Evolutionary conservation across 1,140 invertebrate species (phyloP).

Genomic region (Micrasema minimum): DNA sequence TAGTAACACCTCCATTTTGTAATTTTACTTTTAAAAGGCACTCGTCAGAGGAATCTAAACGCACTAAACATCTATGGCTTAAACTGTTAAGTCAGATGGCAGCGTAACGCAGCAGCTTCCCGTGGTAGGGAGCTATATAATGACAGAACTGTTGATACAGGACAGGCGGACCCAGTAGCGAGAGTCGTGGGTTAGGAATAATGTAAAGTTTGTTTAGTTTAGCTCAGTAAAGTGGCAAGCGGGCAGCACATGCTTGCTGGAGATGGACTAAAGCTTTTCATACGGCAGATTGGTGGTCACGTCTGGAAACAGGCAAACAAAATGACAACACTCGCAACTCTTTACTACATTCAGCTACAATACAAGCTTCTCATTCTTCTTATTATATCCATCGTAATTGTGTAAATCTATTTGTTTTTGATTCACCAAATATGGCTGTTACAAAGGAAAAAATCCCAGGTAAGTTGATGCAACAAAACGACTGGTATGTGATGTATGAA

Average conservation of each 20-base stretch:
- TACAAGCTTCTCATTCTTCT: too few species aligned
- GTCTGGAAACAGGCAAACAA: conserved; percentile 74
- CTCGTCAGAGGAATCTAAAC: conserved; percentile 11
- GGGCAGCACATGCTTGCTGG: conserved; percentile 41
- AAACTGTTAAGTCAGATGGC: conserved; percentile 6
- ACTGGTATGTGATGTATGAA: too few species aligned
- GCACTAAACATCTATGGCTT: conserved; percentile 26
- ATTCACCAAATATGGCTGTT: too few species aligned
- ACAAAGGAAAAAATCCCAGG: too few species aligned
- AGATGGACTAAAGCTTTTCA: conserved; percentile 81
- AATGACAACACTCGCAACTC: conserved; percentile 27
- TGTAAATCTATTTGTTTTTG: too few species aligned
- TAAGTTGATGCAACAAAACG: too few species aligned
- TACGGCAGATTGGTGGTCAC: conserved; percentile 88
- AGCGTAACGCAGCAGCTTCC: background rate
- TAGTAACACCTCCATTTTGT: background rate
- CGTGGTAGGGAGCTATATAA: background rate
- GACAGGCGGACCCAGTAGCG: too few species aligned
- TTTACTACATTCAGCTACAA: background rate
- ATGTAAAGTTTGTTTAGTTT: background rate
- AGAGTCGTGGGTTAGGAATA: too few species aligned
- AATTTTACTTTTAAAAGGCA: conserved; percentile 5
- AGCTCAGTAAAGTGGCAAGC: conserved; percentile 47
- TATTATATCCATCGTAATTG: too few species aligned
- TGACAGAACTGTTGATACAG: too few species aligned